Evolutionary conservation across 1,140 invertebrate genomes (phyloP), one percentile per base, ranked within the genome.

Genomic region (Drosophila ogumai): DNA sequence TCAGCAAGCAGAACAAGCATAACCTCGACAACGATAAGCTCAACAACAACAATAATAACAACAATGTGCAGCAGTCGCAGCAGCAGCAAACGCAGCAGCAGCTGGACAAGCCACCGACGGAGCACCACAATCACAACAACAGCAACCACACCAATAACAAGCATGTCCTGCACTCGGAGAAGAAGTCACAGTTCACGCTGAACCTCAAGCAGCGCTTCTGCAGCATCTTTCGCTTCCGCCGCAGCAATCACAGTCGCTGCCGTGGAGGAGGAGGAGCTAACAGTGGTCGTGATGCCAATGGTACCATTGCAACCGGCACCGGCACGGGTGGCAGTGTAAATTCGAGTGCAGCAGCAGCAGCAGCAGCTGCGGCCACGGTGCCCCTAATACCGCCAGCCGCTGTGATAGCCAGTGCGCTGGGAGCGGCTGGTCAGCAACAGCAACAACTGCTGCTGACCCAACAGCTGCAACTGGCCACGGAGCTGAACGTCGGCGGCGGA

Each of bases 181-280:
- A 92, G 61, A 93, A 92, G 56, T 82, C 84, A 8, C 93, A 93
- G 66, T 91, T 93, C 56, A 92, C 90, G 57, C 93, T 96, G 46
- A 96, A 96, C 92, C 94, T 97, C n/a, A 97, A 97, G 91, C 96
- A 97, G 90, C 96, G 96, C n/a, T 94, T 97, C 71, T 97, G 96
- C 92, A 97, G 96, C 93, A 95, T 97, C 82, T 97, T 97, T 91
- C 94, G 96, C 77, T 96, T 96, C 91, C 94, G 95, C 50, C 93
- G 82, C 12, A 94, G 77, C 71, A 94, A 81, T 81, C 93, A 90
- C 50, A 90, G 50, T 80, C 90, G 94, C 38, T 93, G 73, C 50
- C 82, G 91, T 10, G 3, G 43, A 13, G 10, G 57, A 3, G 47
- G 25, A 7, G 44, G 19, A 25, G 25, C 50, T 3, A 54, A 19